Evolutionary conservation across 2,113 vertebrate species (phyloP), one percentile per base, ranked within the genome.

Genomic region (Tupaia chinensis): DNA sequence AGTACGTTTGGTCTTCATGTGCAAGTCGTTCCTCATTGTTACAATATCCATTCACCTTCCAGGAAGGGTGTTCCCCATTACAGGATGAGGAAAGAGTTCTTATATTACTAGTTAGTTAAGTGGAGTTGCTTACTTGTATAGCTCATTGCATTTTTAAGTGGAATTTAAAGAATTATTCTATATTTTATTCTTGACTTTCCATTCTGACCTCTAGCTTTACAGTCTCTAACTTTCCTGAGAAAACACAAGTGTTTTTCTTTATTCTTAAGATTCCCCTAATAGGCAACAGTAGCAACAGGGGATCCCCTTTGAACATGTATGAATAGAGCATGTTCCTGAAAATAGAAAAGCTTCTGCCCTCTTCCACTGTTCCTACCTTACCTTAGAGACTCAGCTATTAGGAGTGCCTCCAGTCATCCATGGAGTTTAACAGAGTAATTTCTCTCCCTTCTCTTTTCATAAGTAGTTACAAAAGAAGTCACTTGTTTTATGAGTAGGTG

Each of bases 221-320:
- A 65, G 44, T 44, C 60, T 94, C 27, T 79, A 13, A 53, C 54
- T 83, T 95, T 91, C 89, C 14, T 60, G 69, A 87, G 76, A 92
- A 73, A 95, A 85, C 15, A 69, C 4, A 5, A 27, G 15, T 84
- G 69, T 94, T 95, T 89, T 89, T 84, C 90, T 94, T 95, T 94
- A 44, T 93, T 95, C 89, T 92, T 72, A 87, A 81, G 19, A 95
- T 97, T 81, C 87, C 77, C 29, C 68, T 78, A 44, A 79, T 27
- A 3, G 3, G 70, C 63, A 60, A 54, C 23, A 87, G 83, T 85
- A 78, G 44, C 94, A 90, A 63, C 63, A 90, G 90, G 83, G 87
- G 32, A 82, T 23, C 34, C 60, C 29, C 27, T 92, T 88, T 81
- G 86, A 93, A 88, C 7, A 78, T 76, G 34, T 15, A 13, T 66